These are phyloP conservation scores for Charadrius vociferus DNA, from an alignment of 2,113 vertebrate genomes.

Conservation along the genomic window DNA sequence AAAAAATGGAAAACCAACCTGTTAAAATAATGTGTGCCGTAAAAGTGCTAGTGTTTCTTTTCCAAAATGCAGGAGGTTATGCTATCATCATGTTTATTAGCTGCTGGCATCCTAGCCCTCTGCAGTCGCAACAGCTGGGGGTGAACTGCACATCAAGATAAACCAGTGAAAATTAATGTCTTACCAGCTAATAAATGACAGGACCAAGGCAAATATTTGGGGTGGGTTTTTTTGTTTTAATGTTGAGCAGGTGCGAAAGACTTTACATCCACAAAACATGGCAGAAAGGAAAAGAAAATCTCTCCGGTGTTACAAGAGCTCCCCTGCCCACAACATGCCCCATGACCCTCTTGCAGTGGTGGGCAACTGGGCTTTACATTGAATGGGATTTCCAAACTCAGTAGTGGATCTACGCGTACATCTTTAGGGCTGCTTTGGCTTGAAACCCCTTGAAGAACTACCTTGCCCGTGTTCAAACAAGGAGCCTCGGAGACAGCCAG, in stretches of 20 bases:
- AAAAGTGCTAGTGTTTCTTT: background rate
- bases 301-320: background rate
- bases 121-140: background rate
- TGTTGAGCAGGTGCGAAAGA: background rate
- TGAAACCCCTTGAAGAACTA: background rate
- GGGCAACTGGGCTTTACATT: background rate
- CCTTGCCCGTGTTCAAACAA: background rate
- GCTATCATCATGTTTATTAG: background rate
- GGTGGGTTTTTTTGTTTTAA: background rate
- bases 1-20: background rate
- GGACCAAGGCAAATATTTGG: background rate
- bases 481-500: background rate
- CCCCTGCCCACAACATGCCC: background rate
- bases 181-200: background rate
- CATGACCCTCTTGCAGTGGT: rapidly evolving
- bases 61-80: background rate
- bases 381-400: background rate
- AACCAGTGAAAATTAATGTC: background rate
- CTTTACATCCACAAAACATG: background rate
- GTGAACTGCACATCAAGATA: background rate
- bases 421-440: background rate
- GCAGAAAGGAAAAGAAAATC: background rate
- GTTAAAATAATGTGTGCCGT: background rate
- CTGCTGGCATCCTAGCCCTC: background rate
- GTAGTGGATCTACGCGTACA: background rate